phyloP scores from a whole-genome alignment of 2,888 invertebrate genomes.

The Tipula unca region DNA sequence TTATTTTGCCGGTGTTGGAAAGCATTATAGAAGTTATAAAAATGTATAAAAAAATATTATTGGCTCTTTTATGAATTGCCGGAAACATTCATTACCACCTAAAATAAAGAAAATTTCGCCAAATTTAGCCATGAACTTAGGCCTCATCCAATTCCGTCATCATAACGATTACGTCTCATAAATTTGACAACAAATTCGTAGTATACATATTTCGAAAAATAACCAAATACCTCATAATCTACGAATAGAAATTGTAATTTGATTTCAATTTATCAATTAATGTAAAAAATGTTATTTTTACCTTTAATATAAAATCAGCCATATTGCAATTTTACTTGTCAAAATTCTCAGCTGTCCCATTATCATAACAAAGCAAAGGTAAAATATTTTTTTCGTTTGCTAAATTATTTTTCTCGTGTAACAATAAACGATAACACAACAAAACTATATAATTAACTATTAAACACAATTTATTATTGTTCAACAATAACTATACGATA shows the following conservation, averaged over 20 bases:
- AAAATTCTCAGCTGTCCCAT: constrained; percentile 19
- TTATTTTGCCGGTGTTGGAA: too few relatives aligned
- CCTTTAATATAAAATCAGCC: constrained; percentile 8
- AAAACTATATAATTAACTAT: neutral
- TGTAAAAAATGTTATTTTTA: neutral
- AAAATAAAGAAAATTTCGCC: neutral
- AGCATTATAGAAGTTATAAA: too few relatives aligned
- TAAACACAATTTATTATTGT: neutral
- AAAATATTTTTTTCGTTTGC: neutral
- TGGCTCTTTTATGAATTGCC: too few relatives aligned
- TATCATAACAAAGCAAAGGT: neutral
- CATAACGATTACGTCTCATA: neutral
- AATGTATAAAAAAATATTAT: too few relatives aligned
- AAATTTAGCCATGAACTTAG: neutral
- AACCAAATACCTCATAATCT: neutral
- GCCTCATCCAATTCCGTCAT: neutral
- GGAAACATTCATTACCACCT: too few relatives aligned
- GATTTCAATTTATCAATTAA: neutral
- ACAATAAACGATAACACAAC: neutral
- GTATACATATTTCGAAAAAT: neutral
- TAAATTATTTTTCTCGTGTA: neutral
- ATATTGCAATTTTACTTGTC: constrained; percentile 18
- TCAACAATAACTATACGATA: neutral
- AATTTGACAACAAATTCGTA: neutral
- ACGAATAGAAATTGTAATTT: neutral